These are phyloP conservation scores for Homarus americanus DNA, from an alignment of 1,140 invertebrate genomes.

Conservation along the genomic window DNA sequence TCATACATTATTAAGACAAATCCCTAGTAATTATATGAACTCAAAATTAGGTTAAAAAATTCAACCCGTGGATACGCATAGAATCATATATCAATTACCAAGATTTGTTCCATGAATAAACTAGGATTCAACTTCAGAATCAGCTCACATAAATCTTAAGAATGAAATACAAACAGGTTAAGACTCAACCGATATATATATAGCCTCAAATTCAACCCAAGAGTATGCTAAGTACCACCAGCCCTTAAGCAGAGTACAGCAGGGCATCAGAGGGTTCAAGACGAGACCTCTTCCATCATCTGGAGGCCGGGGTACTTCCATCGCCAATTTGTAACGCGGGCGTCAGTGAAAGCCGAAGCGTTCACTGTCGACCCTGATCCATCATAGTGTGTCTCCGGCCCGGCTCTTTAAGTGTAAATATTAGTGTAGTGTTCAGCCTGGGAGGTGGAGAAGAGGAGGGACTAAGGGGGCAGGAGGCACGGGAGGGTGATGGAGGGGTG, in stretches of 20 bases:
- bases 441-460: slow-evolving; percentile 4
- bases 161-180: too few species aligned
- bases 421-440: slow-evolving; percentile 49
- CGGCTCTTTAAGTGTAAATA: slow-evolving; percentile 59
- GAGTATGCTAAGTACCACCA: background rate
- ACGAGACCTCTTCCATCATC: slow-evolving; percentile 35
- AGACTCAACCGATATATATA: too few species aligned
- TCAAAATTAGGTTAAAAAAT: too few species aligned
- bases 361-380: slow-evolving; percentile 21
- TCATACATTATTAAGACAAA: too few species aligned
- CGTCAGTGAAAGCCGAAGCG: background rate
- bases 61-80: too few species aligned
- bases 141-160: too few species aligned
- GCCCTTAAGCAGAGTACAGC: slow-evolving; percentile 3
- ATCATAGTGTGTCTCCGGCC: slow-evolving; percentile 45
- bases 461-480: background rate
- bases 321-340: slow-evolving; percentile 53
- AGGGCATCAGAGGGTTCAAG: background rate
- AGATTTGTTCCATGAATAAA: too few species aligned
- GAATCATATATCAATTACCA: too few species aligned
- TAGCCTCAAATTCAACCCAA: too few species aligned
- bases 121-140: too few species aligned
- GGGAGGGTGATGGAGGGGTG: background rate
- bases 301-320: slow-evolving; percentile 5
- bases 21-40: too few species aligned